Evolutionary conservation across 2,113 vertebrate genomes (phyloP).

Genomic region (Stegastes partitus): DNA sequence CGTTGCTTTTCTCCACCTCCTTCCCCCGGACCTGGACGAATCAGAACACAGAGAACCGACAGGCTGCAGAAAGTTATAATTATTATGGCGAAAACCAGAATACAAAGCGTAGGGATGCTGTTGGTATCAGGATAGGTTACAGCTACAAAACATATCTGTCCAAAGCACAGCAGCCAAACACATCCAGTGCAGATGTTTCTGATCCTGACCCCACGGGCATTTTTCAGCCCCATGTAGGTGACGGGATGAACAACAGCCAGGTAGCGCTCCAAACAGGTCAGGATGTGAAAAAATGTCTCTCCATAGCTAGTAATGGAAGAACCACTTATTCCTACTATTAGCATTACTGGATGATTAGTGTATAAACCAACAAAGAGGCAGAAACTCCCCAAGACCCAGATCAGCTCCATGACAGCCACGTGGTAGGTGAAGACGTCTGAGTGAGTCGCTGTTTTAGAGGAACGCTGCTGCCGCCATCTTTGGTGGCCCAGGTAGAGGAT

Average conservation of each 20-base stretch:
- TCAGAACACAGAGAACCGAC: conserved; percentile 28
- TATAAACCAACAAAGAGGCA: rapidly evolving
- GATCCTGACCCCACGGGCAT: neutral
- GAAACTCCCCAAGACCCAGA: neutral
- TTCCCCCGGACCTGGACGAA: conserved; percentile 39
- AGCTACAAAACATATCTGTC: neutral
- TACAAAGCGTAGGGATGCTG: rapidly evolving
- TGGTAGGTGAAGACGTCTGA: too few species aligned
- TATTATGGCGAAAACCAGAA: rapidly evolving
- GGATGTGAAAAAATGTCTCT: neutral
- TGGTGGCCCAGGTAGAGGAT: neutral
- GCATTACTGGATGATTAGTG: rapidly evolving
- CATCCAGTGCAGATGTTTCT: conserved; percentile 19
- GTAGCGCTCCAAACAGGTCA: conserved; percentile 45
- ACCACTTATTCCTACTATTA: rapidly evolving
- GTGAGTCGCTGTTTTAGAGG: too few species aligned
- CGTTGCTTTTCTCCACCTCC: neutral
- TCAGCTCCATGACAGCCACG: neutral
- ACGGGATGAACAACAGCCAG: conserved; percentile 43
- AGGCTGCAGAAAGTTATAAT: conserved; percentile 21
- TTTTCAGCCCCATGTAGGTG: conserved; percentile 22
- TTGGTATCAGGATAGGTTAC: rapidly evolving
- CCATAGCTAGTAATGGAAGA: rapidly evolving
- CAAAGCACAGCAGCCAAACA: conserved; percentile 13
- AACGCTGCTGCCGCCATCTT: neutral